phyloP scores from a whole-genome alignment of 2,113 vertebrate genomes.

The Oostethus manadensis region DNA sequence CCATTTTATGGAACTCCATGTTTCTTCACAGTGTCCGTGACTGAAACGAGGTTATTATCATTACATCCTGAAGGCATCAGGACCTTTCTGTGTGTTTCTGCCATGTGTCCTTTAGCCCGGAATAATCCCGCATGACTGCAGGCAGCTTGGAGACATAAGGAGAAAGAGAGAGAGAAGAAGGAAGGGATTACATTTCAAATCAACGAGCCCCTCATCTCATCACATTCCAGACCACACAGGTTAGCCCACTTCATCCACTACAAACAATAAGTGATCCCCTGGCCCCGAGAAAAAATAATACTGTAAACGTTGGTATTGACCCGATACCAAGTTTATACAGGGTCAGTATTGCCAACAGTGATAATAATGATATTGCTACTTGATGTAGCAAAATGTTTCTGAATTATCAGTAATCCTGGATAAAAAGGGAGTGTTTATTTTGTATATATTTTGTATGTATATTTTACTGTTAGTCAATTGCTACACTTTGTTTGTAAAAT shows the following conservation, averaged over 20 bases:
- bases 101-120: slow-evolving; percentile 18
- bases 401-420: too few relatives aligned
- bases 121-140: slow-evolving; percentile 52
- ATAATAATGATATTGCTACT: too few relatives aligned
- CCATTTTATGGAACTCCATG: background rate
- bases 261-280: slow-evolving; percentile 9
- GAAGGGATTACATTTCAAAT: slow-evolving; percentile 41
- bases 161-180: slow-evolving; percentile 10
- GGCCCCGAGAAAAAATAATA: too few relatives aligned
- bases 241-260: slow-evolving; percentile 26
- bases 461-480: too few relatives aligned
- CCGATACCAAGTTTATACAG: too few relatives aligned
- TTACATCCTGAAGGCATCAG: slow-evolving; percentile 2
- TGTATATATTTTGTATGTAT: too few relatives aligned
- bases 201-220: slow-evolving; percentile 26
- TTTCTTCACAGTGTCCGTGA: background rate
- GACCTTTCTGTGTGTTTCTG: background rate
- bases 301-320: too few relatives aligned
- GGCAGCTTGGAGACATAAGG: slow-evolving; percentile 1
- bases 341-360: too few relatives aligned
- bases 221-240: slow-evolving; percentile 7
- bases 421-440: too few relatives aligned
- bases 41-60: background rate
- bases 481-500: too few relatives aligned
- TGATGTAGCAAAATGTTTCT: too few relatives aligned